Evolutionary conservation across 2,797 vertebrate genomes (phyloP).

Genomic region (Falco biarmicus): DNA sequence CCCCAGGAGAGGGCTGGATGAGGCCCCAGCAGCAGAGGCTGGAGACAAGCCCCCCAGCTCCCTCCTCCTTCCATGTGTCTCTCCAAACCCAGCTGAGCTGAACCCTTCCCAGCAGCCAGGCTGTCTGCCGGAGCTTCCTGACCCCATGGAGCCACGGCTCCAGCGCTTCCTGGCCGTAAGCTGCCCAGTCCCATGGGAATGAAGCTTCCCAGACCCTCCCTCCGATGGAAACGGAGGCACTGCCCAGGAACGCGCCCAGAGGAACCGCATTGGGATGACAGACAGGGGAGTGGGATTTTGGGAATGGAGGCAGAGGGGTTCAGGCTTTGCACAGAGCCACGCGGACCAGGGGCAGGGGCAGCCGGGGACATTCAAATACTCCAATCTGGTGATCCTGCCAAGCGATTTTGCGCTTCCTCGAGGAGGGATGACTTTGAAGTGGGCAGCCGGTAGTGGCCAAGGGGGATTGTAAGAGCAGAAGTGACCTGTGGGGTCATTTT

Average conservation of each 20-base stretch:
- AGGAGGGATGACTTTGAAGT: neutral
- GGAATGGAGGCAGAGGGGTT: neutral
- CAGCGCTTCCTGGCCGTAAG: neutral
- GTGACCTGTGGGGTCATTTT: neutral
- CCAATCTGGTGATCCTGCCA: neutral
- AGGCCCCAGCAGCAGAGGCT: neutral
- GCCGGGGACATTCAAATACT: neutral
- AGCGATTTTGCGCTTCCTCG: neutral
- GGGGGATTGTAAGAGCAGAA: neutral
- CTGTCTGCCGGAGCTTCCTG: conserved; percentile 35
- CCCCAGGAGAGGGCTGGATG: neutral
- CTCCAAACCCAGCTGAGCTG: neutral
- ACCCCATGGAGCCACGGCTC: neutral
- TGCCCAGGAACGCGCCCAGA: fast-evolving
- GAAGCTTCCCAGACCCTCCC: neutral
- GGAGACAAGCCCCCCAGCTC: neutral
- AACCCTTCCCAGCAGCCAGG: neutral
- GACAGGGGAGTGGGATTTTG: neutral
- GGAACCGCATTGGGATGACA: fast-evolving
- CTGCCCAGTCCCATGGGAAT: neutral
- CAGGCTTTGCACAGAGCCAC: neutral
- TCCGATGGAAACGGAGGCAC: neutral
- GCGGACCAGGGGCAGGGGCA: neutral
- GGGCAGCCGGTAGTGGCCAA: neutral
- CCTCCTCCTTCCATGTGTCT: neutral